Base-by-base conservation (phyloP, 2,113 vertebrate species). In the Sinocyclocheilus grahami region DNA sequence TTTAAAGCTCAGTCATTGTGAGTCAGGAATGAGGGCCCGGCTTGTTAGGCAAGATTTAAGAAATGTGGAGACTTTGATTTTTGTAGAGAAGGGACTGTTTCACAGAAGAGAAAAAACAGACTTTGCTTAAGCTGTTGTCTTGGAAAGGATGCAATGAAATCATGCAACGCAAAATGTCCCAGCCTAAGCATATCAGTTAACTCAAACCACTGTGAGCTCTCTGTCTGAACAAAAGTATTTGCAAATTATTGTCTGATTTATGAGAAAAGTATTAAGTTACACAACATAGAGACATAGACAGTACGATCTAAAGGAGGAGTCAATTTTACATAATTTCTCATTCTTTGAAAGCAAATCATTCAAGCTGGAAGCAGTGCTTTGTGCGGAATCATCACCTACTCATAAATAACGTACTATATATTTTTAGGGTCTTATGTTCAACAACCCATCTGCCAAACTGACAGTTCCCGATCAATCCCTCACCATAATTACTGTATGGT, bases 361-460 rank as follows among this genome's bases (percentile, higher is more conserved):
- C 18, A 53, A 51, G 16, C 27, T 39, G 12, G 24, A 82, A 82
- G 87, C 48, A 4, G 79, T 82, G 55, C 37, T 39, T n/a, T 60
- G 24, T 67, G 92, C 92, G 86, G 90, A 92, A 86, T 93, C 92
- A 94, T 92, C 94, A 92, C 88, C 87, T 33, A 71, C 72, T 89
- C 92, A 92, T 94, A 93, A 93, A 95, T 94, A 92, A 94, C 93
- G 92, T 92, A 94, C 94, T 92, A 92, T 91, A 91, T 84, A 51
- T 69, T 6, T 65, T 81, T 48, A 18, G 9, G 14, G 39, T 24
- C 78, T 76, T 18, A 6, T 84, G 83, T 83, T 22, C 13, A 86
- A 85, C 76, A 86, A 53, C 7, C 87, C 88, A 20, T 53, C 48
- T 20, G 75, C 24, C 48, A 55, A 78, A 48, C 80, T 87, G 39